Percentiles rank a stretch among this genome's conserved stretches.
These are phyloP conservation scores for Solenopsis invicta DNA, from an alignment of 1,140 invertebrate genomes.

Conservation along the genomic window DNA sequence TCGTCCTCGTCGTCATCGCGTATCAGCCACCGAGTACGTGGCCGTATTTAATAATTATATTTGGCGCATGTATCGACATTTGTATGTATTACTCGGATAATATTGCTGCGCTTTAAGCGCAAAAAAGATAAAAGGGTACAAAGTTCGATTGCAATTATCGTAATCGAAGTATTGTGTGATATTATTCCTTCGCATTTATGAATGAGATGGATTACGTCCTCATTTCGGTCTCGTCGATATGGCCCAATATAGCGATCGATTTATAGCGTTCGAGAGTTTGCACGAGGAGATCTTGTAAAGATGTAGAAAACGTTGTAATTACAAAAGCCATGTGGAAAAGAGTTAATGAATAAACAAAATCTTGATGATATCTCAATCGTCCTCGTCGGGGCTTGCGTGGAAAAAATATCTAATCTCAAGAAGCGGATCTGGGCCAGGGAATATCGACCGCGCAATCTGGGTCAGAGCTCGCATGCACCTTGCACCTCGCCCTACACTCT, in stretches of 20 bases:
- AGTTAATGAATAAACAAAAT: conserved; percentile 24
- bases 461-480: conserved; percentile 81
- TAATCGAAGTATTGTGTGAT: background rate
- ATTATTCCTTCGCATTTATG: background rate
- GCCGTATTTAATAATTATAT: background rate
- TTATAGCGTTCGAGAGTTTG: background rate
- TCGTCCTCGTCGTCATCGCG: conserved; percentile 38
- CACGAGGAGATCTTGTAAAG: background rate
- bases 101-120: background rate
- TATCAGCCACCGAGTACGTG: background rate
- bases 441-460: conserved; percentile 84
- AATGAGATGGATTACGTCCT: background rate
- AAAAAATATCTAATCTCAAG: conserved; percentile 81
- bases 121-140: background rate
- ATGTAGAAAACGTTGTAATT: background rate
- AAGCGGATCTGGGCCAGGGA: conserved; percentile 83
- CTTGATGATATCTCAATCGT: background rate
- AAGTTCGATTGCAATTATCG: background rate
- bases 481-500: conserved; percentile 71
- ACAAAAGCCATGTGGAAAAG: background rate
- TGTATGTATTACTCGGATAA: background rate
- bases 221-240: background rate
- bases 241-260: background rate
- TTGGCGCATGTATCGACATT: background rate
- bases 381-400: conserved; percentile 64